Evolutionary conservation across 1,140 invertebrate genomes (phyloP).

Genomic region (Meloidogyne exigua): DNA sequence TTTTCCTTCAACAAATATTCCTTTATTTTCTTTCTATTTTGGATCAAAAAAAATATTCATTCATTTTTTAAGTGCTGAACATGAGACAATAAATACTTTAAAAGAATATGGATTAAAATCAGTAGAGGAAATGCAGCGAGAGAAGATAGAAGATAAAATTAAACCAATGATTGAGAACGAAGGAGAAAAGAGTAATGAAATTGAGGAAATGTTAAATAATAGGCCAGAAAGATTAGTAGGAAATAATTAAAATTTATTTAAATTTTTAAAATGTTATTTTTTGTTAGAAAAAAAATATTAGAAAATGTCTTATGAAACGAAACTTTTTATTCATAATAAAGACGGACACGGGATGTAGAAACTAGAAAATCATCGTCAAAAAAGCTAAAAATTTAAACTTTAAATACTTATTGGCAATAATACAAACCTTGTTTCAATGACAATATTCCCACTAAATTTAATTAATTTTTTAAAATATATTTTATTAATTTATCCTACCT

Average conservation of each 20-base stretch:
- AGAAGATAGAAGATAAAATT: neutral
- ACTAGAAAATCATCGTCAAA: conserved; percentile 92
- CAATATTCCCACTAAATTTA: conserved; percentile 84
- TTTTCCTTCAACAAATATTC: too few relatives aligned
- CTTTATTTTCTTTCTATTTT: too few relatives aligned
- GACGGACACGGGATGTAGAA: conserved; percentile 86
- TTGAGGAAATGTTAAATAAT: neutral
- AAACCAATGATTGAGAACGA: neutral
- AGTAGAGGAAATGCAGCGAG: conserved; percentile 15
- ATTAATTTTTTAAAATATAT: neutral
- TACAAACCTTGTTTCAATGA: conserved; percentile 93
- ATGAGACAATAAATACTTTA: conserved; percentile 10
- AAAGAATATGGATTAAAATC: conserved; percentile 10
- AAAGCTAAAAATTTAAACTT: conserved; percentile 71
- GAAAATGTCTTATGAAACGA: too few relatives aligned
- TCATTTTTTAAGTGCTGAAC: conserved; percentile 5
- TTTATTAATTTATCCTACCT: conserved; percentile 18
- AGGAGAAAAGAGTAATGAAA: neutral
- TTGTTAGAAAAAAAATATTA: too few relatives aligned
- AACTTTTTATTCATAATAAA: conserved; percentile 93
- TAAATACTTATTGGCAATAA: too few relatives aligned
- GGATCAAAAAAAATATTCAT: too few relatives aligned
- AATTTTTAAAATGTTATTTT: too few relatives aligned
- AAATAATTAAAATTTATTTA: conserved; percentile 4
- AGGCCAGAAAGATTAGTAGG: conserved; percentile 1